Evolutionary conservation across 2,888 invertebrate genomes (phyloP), one percentile per base, ranked within the genome.

Genomic region (Apodemia zela): DNA sequence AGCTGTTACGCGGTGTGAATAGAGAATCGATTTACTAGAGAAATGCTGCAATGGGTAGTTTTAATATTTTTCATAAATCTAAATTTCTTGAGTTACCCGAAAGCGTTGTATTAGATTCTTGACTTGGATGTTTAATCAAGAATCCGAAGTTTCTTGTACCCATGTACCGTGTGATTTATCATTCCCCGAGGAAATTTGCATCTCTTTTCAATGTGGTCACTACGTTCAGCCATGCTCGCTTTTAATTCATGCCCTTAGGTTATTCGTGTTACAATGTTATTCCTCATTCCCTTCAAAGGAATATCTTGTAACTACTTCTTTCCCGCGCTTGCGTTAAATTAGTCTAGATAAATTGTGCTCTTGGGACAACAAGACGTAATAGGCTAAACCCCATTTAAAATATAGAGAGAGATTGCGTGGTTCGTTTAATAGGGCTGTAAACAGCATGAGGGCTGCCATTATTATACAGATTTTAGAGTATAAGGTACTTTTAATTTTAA

Each of bases 141-240:
- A 75, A 75, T 74, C 71, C 76, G 76, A 76, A 75, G 71, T 76
- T 77, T 78, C 76, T 54, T 54, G 54, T 54, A 54, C 25, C 81
- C 82, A 79, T 84, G 85, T 85, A 85, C 82, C 80, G 80, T 81
- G 84, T 87, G 86, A 89, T 89, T 87, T 89, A 88, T 79, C 75
- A 75, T 75, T 74, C 88, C 80, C 84, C 70, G 72, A 89, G 88
- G 89, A 88, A 88, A 89, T 88, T 82, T 81, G 79, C 78, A 71
- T 76, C 73, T 77, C 74, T 74, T 74, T 78, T 72, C 80, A 83
- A 83, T 83, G 82, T 82, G 82, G 84, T 54, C 70, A 69, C 84
- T 85, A 85, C 85, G 87, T 85, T 84, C 85, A 78, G 79, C 81
- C 86, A 85, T 87, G 88, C 86, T 84, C 76, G 77, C 79, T 80